A percentile compares a stretch with the other conserved stretches of the same genome.
phyloP scores from a whole-genome alignment of 2,888 invertebrate genomes.

The Macrophya annulata region DNA sequence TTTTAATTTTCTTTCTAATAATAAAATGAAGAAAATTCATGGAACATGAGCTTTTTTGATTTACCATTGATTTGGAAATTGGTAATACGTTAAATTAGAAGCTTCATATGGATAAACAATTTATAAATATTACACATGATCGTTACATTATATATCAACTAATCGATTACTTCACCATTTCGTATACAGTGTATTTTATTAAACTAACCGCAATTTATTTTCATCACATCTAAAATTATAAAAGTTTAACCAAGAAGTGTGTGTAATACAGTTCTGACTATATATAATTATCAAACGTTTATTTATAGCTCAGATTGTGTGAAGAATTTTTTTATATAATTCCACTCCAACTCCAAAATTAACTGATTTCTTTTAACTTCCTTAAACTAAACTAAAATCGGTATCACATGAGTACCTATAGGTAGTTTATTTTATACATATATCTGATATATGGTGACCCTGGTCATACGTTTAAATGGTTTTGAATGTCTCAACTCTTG shows the following conservation, averaged over 20 bases:
- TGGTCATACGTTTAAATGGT: background rate
- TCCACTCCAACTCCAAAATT: background rate
- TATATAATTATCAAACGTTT: constrained; percentile 13
- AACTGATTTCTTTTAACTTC: background rate
- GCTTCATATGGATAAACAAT: too few species aligned
- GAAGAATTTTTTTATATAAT: background rate
- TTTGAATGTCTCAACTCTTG: background rate
- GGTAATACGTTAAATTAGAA: background rate
- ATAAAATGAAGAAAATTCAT: background rate
- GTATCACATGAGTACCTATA: background rate
- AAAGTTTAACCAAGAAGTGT: background rate
- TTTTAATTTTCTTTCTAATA: too few species aligned
- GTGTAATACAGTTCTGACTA: constrained; percentile 1
- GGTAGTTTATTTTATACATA: background rate
- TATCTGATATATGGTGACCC: background rate
- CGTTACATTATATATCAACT: too few species aligned
- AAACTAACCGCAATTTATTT: constrained; percentile 3
- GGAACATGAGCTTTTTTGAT: background rate
- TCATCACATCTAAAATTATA: constrained; percentile 2
- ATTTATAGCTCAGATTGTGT: background rate
- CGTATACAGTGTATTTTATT: background rate
- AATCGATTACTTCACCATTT: constrained; percentile 1
- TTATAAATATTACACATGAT: too few species aligned
- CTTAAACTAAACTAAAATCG: background rate
- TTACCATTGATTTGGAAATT: background rate